phyloP scores from a whole-genome alignment of 2,113 vertebrate genomes.

The Sterrhoptilus dennistouni region DNA sequence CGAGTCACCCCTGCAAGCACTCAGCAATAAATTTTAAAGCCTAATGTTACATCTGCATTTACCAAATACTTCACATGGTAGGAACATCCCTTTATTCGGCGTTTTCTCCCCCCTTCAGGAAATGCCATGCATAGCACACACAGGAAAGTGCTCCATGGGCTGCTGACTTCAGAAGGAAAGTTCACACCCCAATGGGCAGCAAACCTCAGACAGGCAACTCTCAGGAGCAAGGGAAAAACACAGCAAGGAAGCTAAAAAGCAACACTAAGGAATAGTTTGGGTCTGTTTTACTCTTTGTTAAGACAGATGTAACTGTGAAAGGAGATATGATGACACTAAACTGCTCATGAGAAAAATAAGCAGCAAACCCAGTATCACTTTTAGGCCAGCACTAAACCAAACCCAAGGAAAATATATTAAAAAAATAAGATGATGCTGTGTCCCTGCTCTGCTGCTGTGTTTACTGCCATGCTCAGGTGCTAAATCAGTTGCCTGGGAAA shows the following conservation, averaged over 20 bases:
- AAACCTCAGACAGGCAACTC: neutral
- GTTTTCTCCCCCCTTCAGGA: conserved; percentile 9
- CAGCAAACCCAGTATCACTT: neutral
- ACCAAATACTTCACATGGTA: neutral
- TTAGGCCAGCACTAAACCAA: neutral
- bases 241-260: neutral
- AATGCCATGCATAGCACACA: neutral
- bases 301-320: neutral
- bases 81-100: neutral
- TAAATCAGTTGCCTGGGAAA: conserved; percentile 53
- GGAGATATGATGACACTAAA: neutral
- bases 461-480: conserved; percentile 29
- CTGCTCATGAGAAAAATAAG: neutral
- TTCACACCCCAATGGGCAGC: neutral
- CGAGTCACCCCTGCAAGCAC: neutral
- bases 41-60: neutral
- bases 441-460: neutral
- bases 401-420: neutral
- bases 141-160: neutral
- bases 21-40: neutral
- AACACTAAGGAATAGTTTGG: neutral
- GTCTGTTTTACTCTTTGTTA: neutral
- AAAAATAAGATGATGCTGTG: neutral
- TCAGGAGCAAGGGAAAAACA: neutral
- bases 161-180: neutral